Base-by-base conservation (phyloP, 2,888 invertebrate genomes). In the Autographa pulchrina region DNA sequence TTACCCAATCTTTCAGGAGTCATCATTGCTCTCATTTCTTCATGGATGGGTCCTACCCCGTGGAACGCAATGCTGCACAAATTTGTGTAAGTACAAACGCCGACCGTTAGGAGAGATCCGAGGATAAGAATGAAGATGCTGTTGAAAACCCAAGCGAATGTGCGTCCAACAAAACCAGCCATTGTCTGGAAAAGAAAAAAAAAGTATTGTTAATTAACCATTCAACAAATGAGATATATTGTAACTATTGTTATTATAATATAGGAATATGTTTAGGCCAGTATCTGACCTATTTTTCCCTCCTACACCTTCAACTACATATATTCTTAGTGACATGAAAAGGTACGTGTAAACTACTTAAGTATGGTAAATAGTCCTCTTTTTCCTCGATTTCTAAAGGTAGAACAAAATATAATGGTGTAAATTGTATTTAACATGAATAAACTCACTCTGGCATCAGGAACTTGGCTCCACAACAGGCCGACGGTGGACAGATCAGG, bases 31-130 rank as follows among this genome's bases (percentile, higher is more conserved):
- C 97, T 93, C 89, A 97, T 96, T 70, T 97, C 93, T 81, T 96
- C 95, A 58, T 92, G 94, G 74, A 97, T 97, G 0, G 96, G 96
- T 16, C 97, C 96, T 14, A 96, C 94, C 68, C 97, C 97, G 69
- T 97, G 84, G 86, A 97, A 96, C 0, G 93, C 93, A 68, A 97
- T 96, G 5, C 94, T 94, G 86, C 97, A 97, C 18, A 97, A 84
- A 11, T 97, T 96, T 0, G 97, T 97, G 75, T 97, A 96, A 0
- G 96, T 94, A 85, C 97, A 97, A 0, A 97, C 90, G 16, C 92
- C 93, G 4, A 95, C 80, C 1, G 96, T 95, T 2, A 94, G 76
- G 2, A 93, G 68, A 11, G 94, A 92, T 0, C 96, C 96, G 0
- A 96, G 93, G 0, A 96, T 93, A 4, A 97, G 90, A 9, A 96